Conservation (phyloP, 2,888 invertebrate genomes). For the Platycheirus albimanus region DNA sequence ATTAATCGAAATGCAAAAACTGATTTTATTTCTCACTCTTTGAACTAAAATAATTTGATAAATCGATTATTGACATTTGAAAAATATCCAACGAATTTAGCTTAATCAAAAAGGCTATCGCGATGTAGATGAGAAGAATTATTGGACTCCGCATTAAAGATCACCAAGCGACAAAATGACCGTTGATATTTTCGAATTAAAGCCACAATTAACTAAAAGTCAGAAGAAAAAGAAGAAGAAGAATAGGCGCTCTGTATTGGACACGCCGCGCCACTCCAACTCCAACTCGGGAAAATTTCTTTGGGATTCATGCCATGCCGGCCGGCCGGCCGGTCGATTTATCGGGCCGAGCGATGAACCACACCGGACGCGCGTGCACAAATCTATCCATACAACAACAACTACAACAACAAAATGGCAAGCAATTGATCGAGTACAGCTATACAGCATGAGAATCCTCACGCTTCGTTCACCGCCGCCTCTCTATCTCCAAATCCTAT, state of each 20-base stretch:
- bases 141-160: conserved; percentile 31
- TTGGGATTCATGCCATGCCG: not conserved
- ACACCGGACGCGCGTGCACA: conserved; percentile 53
- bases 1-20: too few relatives aligned
- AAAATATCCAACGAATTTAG: conserved; percentile 36
- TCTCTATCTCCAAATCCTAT: not conserved
- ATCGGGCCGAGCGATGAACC: conserved; percentile 45
- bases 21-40: conserved; percentile 23
- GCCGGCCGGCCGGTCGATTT: not conserved
- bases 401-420: conserved; percentile 44
- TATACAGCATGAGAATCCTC: conserved; percentile 20
- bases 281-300: conserved; percentile 10
- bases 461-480: conserved; percentile 22
- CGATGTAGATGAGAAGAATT: conserved; percentile 23
- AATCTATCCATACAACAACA: conserved; percentile 36
- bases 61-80: conserved; percentile 64
- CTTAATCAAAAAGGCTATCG: conserved; percentile 61
- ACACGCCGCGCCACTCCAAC: not conserved
- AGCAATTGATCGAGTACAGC: conserved; percentile 54
- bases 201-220: conserved; percentile 47
- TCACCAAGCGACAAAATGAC: conserved; percentile 27
- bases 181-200: conserved; percentile 69
- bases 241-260: too few relatives aligned
- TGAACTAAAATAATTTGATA: conserved; percentile 25
- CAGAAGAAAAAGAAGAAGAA: not conserved